Percentiles rank a stretch among this genome's conserved stretches.
phyloP scores from a whole-genome alignment of 2,888 invertebrate genomes.

The Cephus pulcher region DNA sequence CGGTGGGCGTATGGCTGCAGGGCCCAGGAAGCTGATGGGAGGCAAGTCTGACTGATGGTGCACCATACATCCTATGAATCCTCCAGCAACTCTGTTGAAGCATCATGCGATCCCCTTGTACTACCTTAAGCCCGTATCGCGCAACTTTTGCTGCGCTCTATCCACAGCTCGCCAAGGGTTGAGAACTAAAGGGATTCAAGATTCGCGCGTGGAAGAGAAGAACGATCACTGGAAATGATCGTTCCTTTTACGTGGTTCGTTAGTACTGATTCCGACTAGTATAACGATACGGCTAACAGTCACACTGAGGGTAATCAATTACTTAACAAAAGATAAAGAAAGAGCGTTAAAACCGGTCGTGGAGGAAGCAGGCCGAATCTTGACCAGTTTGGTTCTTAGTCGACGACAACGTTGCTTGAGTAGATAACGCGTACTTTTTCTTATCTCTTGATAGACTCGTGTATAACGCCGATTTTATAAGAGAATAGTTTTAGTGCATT shows the following conservation, averaged over 20 bases:
- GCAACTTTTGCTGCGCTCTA: neutral
- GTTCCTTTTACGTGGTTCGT: neutral
- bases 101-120: constrained; percentile 1
- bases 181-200: neutral
- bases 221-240: neutral
- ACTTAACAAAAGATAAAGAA: neutral
- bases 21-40: constrained; percentile 28
- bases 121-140: neutral
- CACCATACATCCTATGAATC: constrained; percentile 14
- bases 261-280: neutral
- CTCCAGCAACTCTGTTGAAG: constrained; percentile 4
- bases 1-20: constrained; percentile 33
- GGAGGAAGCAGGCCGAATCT: neutral
- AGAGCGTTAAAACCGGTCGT: neutral
- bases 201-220: neutral
- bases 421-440: neutral
- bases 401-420: neutral
- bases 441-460: neutral
- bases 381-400: neutral
- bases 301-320: neutral
- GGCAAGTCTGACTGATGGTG: constrained; percentile 23
- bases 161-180: neutral
- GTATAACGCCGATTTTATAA: neutral
- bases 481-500: neutral
- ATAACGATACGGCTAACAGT: neutral